Conservation (phyloP, 2,888 invertebrate species). For the Drosophila putrida region DNA sequence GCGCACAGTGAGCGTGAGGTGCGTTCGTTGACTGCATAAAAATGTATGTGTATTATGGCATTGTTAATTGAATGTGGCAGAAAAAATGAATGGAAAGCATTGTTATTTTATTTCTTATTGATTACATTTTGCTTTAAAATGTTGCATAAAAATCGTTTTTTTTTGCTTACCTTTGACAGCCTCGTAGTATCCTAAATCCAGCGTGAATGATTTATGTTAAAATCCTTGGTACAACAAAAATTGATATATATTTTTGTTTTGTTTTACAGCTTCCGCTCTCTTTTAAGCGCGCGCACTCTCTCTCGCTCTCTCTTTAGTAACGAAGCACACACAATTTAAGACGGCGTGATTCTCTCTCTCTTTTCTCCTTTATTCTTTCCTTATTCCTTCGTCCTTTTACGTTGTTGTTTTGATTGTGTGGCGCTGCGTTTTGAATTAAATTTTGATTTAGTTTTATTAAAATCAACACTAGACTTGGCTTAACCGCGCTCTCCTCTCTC, state of each 20-base stretch:
- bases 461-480: slow-evolving; percentile 51
- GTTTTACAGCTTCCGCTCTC: slow-evolving; percentile 40
- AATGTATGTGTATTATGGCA: slow-evolving; percentile 35
- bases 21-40: slow-evolving; percentile 60
- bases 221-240: slow-evolving; percentile 53
- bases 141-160: slow-evolving; percentile 19
- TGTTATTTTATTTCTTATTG: slow-evolving; percentile 25
- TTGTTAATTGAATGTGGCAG: slow-evolving; percentile 33
- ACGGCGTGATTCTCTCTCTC: slow-evolving; percentile 53
- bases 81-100: slow-evolving; percentile 31
- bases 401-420: slow-evolving; percentile 35
- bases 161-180: slow-evolving; percentile 84
- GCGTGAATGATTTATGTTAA: slow-evolving; percentile 83
- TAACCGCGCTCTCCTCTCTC: slow-evolving; percentile 16
- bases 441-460: slow-evolving; percentile 55
- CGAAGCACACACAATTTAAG: slow-evolving; percentile 30
- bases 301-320: slow-evolving; percentile 10
- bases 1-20: slow-evolving; percentile 37
- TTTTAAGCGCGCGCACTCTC: slow-evolving; percentile 8
- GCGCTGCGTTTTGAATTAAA: slow-evolving; percentile 55
- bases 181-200: slow-evolving; percentile 86
- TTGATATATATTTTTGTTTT: slow-evolving; percentile 42
- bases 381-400: slow-evolving; percentile 14
- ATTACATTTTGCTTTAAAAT: slow-evolving; percentile 12
- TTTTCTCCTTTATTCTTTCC: slow-evolving; percentile 11